Evolutionary conservation across 2,797 vertebrate genomes (phyloP).

Genomic region (Sebastes goodei): DNA sequence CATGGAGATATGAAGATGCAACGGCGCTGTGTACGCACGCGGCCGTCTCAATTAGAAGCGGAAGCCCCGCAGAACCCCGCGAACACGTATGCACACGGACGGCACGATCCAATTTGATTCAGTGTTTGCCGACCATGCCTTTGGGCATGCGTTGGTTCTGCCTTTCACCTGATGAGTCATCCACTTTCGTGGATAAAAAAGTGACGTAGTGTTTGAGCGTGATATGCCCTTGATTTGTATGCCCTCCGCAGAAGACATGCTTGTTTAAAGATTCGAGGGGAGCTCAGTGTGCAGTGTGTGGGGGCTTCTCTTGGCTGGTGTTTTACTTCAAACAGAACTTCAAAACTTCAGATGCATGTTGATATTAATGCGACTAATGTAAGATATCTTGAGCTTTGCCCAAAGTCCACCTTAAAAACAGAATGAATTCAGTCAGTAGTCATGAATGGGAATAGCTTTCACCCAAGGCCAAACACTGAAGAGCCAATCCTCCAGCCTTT

Average conservation of each 20-base stretch:
- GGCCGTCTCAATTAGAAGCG: constrained; percentile 12
- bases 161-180: constrained; percentile 50
- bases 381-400: background rate
- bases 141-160: background rate
- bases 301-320: background rate
- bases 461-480: constrained; percentile 17
- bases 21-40: background rate
- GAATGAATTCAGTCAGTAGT: background rate
- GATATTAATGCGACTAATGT: background rate
- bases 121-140: constrained; percentile 34
- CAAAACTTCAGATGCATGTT: background rate
- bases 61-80: background rate
- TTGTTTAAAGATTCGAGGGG: background rate
- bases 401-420: background rate
- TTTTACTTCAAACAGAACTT: background rate
- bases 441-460: background rate
- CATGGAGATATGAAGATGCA: constrained; percentile 5
- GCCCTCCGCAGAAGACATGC: background rate
- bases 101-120: constrained; percentile 39
- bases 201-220: background rate
- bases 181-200: background rate
- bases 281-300: background rate
- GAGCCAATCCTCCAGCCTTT: background rate
- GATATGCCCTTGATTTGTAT: constrained; percentile 2
- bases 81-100: background rate